Percentiles rank a stretch among this genome's conserved stretches.
Conservation (phyloP, 2,888 invertebrate species). For the Koerneria pararmatus region DNA sequence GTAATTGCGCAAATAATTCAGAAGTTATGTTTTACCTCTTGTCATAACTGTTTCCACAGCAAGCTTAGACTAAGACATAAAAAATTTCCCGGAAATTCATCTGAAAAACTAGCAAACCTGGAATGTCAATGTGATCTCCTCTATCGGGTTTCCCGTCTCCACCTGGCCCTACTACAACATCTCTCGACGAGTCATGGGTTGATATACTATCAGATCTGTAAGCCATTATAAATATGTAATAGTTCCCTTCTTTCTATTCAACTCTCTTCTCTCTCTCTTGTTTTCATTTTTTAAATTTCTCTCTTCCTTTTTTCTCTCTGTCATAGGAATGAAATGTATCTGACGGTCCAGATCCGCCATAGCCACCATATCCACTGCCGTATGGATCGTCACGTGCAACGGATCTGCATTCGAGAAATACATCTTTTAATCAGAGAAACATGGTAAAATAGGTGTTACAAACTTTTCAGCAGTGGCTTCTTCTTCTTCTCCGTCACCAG, state of each 20-base stretch:
- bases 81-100: too few species aligned
- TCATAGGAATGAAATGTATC: too few species aligned
- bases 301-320: background rate
- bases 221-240: too few species aligned
- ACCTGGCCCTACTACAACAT: slow-evolving; percentile 18
- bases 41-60: too few species aligned
- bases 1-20: too few species aligned
- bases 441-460: too few species aligned
- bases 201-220: slow-evolving; percentile 20
- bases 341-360: slow-evolving; percentile 1
- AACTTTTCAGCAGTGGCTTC: slow-evolving; percentile 19
- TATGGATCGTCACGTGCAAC: slow-evolving; percentile 15
- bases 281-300: background rate
- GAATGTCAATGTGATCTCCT: slow-evolving; percentile 18
- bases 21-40: too few species aligned
- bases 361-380: slow-evolving; percentile 18
- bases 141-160: slow-evolving; percentile 16
- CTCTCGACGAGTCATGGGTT: slow-evolving; percentile 16
- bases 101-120: too few species aligned
- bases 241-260: background rate
- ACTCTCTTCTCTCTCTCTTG: background rate
- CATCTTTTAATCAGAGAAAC: too few species aligned
- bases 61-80: too few species aligned
- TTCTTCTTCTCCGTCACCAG: slow-evolving; percentile 1
- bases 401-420: too few species aligned